Conservation (phyloP, 2,888 invertebrate species). For the Drosophila cracens region DNA sequence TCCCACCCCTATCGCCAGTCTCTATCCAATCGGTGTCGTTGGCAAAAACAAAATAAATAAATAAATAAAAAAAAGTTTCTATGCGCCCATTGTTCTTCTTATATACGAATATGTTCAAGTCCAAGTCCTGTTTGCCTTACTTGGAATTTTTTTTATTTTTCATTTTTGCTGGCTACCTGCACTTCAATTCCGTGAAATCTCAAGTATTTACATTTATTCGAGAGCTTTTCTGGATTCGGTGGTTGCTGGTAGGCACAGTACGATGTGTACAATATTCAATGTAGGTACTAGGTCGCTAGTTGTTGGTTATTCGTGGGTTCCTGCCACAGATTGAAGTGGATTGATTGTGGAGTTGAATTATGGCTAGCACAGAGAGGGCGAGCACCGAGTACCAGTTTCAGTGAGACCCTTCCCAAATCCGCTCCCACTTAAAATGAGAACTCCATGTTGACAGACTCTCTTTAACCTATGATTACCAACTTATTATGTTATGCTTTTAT, state of each 20-base stretch:
- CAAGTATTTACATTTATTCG: slow-evolving; percentile 70
- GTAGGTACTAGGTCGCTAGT: slow-evolving; percentile 25
- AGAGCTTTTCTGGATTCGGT: slow-evolving; percentile 40
- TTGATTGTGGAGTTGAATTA: slow-evolving; percentile 62
- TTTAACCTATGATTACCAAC: neutral
- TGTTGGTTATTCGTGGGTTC: slow-evolving; percentile 4
- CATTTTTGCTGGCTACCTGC: slow-evolving; percentile 53
- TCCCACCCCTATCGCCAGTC: neutral
- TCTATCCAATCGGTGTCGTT: slow-evolving; percentile 6
- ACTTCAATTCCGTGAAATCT: slow-evolving; percentile 70
- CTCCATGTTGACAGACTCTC: neutral
- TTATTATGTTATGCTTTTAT: neutral
- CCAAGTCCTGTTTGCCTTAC: slow-evolving; percentile 50
- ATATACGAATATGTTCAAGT: slow-evolving; percentile 21
- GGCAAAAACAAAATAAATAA: slow-evolving; percentile 11
- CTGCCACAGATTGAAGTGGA: slow-evolving; percentile 51
- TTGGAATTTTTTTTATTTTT: slow-evolving; percentile 58
- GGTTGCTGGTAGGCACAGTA: slow-evolving; percentile 9
- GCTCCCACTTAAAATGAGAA: neutral
- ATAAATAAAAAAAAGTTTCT: slow-evolving; percentile 32
- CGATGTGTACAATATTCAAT: slow-evolving; percentile 6
- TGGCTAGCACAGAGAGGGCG: neutral
- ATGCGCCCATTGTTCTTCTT: slow-evolving; percentile 66
- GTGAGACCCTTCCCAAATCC: neutral
- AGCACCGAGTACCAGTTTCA: slow-evolving; percentile 6